Percentiles rank a stretch among this genome's conserved stretches.
Conservation (phyloP, 2,113 vertebrate genomes). For the Chamaetylas fuelleborni region DNA sequence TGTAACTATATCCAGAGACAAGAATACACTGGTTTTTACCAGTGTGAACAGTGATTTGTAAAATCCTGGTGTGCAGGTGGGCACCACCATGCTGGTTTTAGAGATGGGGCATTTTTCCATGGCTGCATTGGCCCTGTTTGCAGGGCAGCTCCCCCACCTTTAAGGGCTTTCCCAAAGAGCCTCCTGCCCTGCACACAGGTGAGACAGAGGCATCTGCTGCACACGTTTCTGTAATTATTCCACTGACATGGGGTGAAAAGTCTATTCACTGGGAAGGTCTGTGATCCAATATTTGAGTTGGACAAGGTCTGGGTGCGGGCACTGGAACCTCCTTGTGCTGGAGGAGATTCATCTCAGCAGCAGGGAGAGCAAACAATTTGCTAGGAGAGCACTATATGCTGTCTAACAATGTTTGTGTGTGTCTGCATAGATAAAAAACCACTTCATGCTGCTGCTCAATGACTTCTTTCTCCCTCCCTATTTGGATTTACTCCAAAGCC, state of each 20-base stretch:
- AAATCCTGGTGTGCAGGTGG: background rate
- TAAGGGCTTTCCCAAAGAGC: background rate
- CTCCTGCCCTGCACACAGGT: background rate
- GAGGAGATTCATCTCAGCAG: background rate
- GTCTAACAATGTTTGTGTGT: slow-evolving; percentile 25
- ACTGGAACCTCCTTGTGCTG: background rate
- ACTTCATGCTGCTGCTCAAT: background rate
- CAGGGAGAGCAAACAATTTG: background rate
- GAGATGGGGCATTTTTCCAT: background rate
- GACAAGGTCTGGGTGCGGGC: background rate
- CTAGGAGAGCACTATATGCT: background rate
- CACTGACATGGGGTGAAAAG: fast-evolving
- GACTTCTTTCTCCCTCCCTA: background rate
- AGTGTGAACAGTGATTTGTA: background rate
- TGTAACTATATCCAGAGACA: background rate
- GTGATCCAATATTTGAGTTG: background rate
- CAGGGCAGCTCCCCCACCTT: background rate
- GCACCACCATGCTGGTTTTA: background rate
- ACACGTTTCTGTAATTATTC: background rate
- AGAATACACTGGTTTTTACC: background rate
- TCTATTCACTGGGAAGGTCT: background rate
- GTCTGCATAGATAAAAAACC: background rate
- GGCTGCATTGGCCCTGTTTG: background rate
- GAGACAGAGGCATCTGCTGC: background rate
- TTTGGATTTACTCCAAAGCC: slow-evolving; percentile 39